Percentiles rank a stretch among this genome's conserved stretches.
phyloP scores from a whole-genome alignment of 1,140 invertebrate species.

The Lepidostoma basale region DNA sequence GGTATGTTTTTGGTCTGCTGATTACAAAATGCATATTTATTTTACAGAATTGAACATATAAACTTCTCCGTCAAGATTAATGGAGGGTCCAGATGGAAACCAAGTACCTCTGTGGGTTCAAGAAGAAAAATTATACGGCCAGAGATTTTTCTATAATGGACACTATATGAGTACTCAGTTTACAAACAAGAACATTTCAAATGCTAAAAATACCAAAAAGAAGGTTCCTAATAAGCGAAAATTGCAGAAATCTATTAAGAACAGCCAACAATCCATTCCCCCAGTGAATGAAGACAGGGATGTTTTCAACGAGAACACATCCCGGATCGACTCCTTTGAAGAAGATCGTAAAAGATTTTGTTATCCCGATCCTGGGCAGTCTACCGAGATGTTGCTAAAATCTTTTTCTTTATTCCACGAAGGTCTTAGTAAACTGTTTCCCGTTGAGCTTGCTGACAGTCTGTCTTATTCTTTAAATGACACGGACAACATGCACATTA shows the following conservation, averaged over 20 bases:
- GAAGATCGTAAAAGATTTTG: background rate
- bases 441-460: background rate
- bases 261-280: no score
- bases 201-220: no score
- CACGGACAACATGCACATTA: slow-evolving; percentile 3
- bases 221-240: no score
- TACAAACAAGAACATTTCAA: no score
- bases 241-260: no score
- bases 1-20: no score
- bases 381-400: background rate
- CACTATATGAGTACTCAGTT: background rate
- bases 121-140: slow-evolving; percentile 8
- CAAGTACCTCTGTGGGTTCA: background rate
- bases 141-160: background rate
- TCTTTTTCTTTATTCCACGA: background rate
- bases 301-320: no score
- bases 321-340: background rate
- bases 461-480: background rate
- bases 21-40: no score
- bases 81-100: no score
- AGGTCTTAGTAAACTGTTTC: background rate
- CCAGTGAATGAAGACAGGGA: no score
- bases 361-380: background rate
- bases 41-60: no score
- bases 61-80: no score